Conservation (phyloP, 2,113 vertebrate species). For the Chaetops frenatus region DNA sequence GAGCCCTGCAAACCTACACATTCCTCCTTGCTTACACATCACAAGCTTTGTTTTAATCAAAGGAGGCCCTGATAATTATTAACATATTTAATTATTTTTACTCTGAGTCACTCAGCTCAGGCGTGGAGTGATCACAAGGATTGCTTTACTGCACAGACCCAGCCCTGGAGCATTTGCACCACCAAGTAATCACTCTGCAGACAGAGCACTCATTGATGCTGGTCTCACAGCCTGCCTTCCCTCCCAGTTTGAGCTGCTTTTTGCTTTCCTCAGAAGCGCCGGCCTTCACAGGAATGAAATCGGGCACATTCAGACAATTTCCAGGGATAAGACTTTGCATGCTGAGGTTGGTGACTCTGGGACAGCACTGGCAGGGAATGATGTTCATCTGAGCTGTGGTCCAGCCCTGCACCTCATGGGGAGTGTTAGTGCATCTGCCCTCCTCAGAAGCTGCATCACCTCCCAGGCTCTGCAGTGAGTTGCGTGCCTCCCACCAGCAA, state of each 20-base stretch:
- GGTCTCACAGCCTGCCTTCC: not conserved
- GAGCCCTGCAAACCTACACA: not conserved
- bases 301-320: not conserved
- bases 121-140: not conserved
- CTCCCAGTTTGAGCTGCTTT: not conserved
- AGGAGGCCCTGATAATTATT: conserved; percentile 46
- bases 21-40: conserved; percentile 23
- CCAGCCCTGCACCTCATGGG: not conserved
- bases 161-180: not conserved
- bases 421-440: not conserved
- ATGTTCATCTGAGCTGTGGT: not conserved
- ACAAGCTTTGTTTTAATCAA: conserved; percentile 51
- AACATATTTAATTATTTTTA: conserved; percentile 62
- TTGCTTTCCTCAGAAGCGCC: not conserved
- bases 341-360: not conserved
- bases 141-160: not conserved
- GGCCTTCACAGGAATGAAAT: not conserved
- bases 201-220: not conserved
- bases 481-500: not conserved
- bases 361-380: not conserved
- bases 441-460: not conserved
- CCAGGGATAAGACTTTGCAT: not conserved
- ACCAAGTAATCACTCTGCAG: not conserved
- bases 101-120: not conserved
- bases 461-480: fast-evolving